Base-by-base conservation (phyloP, 2,113 vertebrate species). In the Equus quagga region DNA sequence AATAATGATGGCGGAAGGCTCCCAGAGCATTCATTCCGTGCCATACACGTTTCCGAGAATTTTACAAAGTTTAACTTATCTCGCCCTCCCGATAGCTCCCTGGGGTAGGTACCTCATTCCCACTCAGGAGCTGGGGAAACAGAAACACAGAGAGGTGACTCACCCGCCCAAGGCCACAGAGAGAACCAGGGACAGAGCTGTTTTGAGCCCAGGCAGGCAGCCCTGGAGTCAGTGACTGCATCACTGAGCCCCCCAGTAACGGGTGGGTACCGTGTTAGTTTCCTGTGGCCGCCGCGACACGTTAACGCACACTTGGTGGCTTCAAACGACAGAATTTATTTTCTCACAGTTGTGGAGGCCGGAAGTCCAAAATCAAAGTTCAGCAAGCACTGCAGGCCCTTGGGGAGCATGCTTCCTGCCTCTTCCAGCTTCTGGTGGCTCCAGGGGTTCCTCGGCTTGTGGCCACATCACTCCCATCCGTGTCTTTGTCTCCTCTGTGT, bases 201-300 rank as follows among this genome's bases (percentile, higher is more conserved):
- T 36, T 51, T 49, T 5, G 33, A 31, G 33, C 21, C 79, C 79
- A 41, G 46, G 54, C 72, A 3, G 9, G 80, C 24, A 64, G 10
- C 54, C 21, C 15, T 15, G n/a, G 31, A 89, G 46, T 70, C 80
- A 36, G 7, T 28, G 10, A 0, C 19, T 7, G 5, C 24, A 5
- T 33, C 24, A 14, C 12, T 4, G 1, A 54, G 44, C 36, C 23
- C 58, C 0, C 2, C 19, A 11, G 12, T 11, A 23, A 58, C 64
- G 7, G 26, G 33, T 18, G 54, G 51, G 49, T 49, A 49, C 18
- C 33, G 1, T 18, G 23, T 31, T 49, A 24, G 1, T 69, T 64
- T 72, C 46, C 54, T 4, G 4, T 49, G 91, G 70, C 76, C 72
- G 70, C 70, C 1, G 0, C 49, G 26, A 79, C 41, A 73, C 73